Evolutionary conservation across 2,113 vertebrate genomes (phyloP).

Genomic region (Regulus satrapa): DNA sequence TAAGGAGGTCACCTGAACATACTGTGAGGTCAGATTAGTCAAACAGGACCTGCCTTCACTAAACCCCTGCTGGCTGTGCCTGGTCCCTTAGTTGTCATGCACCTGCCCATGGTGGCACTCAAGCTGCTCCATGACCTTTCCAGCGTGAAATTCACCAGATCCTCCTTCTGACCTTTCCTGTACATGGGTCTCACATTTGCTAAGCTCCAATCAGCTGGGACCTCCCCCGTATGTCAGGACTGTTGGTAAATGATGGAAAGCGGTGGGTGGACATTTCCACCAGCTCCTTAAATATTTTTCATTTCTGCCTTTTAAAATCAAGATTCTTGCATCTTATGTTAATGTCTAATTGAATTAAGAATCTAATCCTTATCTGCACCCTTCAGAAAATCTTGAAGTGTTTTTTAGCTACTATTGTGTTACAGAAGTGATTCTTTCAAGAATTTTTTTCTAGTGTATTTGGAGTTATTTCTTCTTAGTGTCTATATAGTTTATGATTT

Average conservation of each 20-base stretch:
- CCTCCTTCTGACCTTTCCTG: not conserved
- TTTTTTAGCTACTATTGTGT: not conserved
- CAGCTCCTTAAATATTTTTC: not conserved
- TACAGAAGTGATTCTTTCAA: not conserved
- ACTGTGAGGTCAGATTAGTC: too few relatives aligned
- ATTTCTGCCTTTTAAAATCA: not conserved
- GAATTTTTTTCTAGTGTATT: not conserved
- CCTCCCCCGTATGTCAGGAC: not conserved
- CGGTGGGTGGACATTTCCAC: not conserved
- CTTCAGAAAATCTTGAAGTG: not conserved
- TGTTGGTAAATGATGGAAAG: not conserved
- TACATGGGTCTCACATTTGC: not conserved
- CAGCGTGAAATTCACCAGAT: not conserved
- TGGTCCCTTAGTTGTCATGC: not conserved
- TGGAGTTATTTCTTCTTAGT: not conserved
- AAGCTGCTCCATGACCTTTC: not conserved
- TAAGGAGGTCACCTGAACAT: not conserved
- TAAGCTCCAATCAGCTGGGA: not conserved
- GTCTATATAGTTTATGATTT: not conserved
- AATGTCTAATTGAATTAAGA: not conserved
- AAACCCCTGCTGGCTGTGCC: not conserved
- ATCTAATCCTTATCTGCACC: not conserved
- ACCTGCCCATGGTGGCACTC: not conserved
- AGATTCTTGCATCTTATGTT: not conserved
- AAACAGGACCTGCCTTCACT: not conserved